These are phyloP conservation scores for Erebia ligea DNA, from an alignment of 2,888 invertebrate species.

Conservation along the genomic window DNA sequence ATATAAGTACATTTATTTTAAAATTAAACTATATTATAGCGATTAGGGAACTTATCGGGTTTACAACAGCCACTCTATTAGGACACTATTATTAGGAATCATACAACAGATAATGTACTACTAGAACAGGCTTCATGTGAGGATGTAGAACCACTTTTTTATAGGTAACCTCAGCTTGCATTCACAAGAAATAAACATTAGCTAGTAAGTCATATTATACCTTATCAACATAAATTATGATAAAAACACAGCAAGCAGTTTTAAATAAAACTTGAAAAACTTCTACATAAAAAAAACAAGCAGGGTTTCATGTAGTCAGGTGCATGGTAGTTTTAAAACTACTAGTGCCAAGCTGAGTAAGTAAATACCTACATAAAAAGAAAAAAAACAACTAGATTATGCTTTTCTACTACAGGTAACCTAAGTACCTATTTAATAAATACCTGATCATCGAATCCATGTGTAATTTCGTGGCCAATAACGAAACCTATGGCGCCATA, in stretches of 20 bases:
- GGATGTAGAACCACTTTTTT: background rate
- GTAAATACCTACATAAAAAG: background rate
- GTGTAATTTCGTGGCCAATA: constrained; percentile 96
- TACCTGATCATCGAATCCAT: constrained; percentile 93
- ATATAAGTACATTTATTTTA: background rate
- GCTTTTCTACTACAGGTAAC: too few species aligned
- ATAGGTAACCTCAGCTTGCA: background rate
- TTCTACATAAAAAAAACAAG: background rate
- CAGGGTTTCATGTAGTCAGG: background rate
- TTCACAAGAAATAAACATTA: background rate
- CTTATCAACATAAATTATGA: background rate
- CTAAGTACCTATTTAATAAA: background rate
- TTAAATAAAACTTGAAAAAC: background rate
- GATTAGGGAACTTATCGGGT: background rate
- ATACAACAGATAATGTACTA: background rate
- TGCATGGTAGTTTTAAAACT: background rate
- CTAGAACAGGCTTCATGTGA: background rate
- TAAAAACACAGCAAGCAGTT: background rate
- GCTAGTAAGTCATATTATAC: background rate
- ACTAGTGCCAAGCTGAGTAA: background rate
- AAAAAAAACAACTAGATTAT: background rate
- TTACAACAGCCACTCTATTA: background rate
- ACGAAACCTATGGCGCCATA: constrained; percentile 96
- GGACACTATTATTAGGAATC: too few species aligned
- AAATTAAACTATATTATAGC: background rate